Evolutionary conservation across 92 coral and sea anemone genomes (phyloP).

Genomic region (Epizoanthus fatuus): DNA sequence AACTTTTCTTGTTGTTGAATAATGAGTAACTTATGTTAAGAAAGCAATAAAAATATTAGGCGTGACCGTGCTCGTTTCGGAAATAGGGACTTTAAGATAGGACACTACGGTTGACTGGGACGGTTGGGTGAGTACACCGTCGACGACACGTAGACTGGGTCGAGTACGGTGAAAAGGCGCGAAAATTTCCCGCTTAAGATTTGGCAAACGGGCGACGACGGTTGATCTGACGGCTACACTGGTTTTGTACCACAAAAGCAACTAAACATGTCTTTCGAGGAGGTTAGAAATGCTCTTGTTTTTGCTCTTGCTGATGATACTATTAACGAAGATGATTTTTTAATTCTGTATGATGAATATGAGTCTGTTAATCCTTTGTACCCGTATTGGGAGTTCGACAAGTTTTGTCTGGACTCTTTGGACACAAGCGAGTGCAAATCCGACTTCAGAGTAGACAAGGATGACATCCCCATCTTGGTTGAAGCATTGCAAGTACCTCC

Average conservation of each 20-base stretch:
- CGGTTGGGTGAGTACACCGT: no score
- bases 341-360: conserved; percentile 43
- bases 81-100: conserved; percentile 54
- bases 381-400: conserved; percentile 41
- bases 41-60: no score
- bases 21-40: no score
- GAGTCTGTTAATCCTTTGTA: conserved; percentile 48
- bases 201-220: conserved; percentile 32
- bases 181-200: conserved; percentile 44
- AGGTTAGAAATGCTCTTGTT: conserved; percentile 36
- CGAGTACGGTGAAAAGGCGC: conserved; percentile 49
- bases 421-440: conserved; percentile 12
- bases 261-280: conserved; percentile 47
- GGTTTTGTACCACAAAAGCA: background rate
- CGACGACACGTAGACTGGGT: conserved; percentile 40
- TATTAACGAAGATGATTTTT: conserved; percentile 52
- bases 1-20: no score
- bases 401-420: conserved; percentile 32
- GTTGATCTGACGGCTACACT: background rate
- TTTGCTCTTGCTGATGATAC: conserved; percentile 31
- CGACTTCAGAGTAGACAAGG: no score
- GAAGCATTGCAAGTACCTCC: no score
- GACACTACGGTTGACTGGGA: conserved; percentile 28
- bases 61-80: no score
- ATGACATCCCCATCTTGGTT: no score